Conservation (phyloP, 2,113 vertebrate genomes). For the Heterotilapia buettikoferi region DNA sequence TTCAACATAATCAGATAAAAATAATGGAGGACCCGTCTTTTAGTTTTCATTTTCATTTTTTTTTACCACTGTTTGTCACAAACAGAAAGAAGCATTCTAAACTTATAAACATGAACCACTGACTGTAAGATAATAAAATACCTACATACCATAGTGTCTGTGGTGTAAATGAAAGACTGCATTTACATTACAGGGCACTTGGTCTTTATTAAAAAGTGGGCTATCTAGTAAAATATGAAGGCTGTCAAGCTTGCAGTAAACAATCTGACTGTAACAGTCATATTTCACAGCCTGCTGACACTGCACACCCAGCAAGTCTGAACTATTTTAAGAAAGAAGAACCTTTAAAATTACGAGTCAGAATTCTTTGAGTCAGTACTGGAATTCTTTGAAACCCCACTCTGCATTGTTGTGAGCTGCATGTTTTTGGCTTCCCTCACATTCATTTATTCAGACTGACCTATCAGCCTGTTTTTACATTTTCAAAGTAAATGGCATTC, state of each 20-base stretch:
- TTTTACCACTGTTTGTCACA: not conserved
- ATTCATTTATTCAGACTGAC: slow-evolving; percentile 2
- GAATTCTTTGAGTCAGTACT: not conserved
- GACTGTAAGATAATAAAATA: not conserved
- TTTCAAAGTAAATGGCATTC: not conserved
- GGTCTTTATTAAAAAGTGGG: not conserved
- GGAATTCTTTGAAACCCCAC: not conserved
- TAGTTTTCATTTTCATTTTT: not conserved
- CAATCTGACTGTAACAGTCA: not conserved
- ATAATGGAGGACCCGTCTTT: not conserved
- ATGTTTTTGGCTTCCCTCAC: slow-evolving; percentile 16
- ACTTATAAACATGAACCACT: not conserved
- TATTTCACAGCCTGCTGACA: not conserved
- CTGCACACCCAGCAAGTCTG: not conserved
- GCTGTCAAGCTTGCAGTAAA: not conserved
- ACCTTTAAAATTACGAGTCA: not conserved
- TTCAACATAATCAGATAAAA: not conserved
- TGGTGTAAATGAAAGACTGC: not conserved
- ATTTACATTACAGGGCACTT: not conserved
- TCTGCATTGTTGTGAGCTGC: not conserved
- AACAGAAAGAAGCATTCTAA: not conserved
- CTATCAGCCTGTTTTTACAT: not conserved
- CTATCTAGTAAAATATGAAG: not conserved
- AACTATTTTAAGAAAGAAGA: slow-evolving; percentile 17
- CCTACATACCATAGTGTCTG: not conserved